Evolutionary conservation across 2,113 vertebrate species (phyloP).

Genomic region (Rhinoderma darwinii): DNA sequence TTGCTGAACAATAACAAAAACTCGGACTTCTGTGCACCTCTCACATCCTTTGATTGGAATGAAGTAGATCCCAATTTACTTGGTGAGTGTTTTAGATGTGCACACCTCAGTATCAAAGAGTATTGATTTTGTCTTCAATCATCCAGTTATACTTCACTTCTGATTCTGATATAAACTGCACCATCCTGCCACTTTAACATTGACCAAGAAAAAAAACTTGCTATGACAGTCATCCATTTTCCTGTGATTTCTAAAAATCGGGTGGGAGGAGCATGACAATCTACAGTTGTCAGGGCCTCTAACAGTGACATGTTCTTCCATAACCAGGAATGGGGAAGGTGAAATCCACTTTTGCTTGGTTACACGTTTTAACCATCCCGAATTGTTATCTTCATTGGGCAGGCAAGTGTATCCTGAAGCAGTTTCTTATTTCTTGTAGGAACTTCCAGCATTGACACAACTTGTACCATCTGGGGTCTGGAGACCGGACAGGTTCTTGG

Average conservation of each 20-base stretch:
- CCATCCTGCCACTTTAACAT: not conserved
- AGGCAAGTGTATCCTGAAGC: too few relatives aligned
- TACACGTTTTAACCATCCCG: too few relatives aligned
- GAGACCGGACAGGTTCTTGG: conserved; percentile 96
- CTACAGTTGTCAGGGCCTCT: not conserved
- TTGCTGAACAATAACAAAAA: conserved; percentile 99
- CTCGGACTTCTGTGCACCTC: conserved; percentile 96
- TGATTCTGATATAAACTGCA: not conserved
- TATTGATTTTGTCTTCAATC: too few relatives aligned
- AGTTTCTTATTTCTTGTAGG: conserved; percentile 70
- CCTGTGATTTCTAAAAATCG: not conserved
- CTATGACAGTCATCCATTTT: not conserved
- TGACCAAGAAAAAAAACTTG: not conserved
- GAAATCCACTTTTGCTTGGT: too few relatives aligned
- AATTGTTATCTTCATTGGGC: too few relatives aligned
- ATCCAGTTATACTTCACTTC: not conserved
- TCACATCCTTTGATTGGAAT: conserved; percentile 99
- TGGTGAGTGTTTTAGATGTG: conserved; percentile 74
- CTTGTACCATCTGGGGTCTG: conserved; percentile 97
- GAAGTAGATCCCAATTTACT: conserved; percentile 98
- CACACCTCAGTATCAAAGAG: not conserved
- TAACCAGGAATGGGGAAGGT: too few relatives aligned
- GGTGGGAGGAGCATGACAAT: too few relatives aligned
- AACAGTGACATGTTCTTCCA: too few relatives aligned
- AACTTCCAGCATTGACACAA: conserved; percentile 97